A percentile compares a stretch with the other conserved stretches of the same genome.
Conservation (phyloP, 2,113 vertebrate genomes). For the Halichoerus grypus region DNA sequence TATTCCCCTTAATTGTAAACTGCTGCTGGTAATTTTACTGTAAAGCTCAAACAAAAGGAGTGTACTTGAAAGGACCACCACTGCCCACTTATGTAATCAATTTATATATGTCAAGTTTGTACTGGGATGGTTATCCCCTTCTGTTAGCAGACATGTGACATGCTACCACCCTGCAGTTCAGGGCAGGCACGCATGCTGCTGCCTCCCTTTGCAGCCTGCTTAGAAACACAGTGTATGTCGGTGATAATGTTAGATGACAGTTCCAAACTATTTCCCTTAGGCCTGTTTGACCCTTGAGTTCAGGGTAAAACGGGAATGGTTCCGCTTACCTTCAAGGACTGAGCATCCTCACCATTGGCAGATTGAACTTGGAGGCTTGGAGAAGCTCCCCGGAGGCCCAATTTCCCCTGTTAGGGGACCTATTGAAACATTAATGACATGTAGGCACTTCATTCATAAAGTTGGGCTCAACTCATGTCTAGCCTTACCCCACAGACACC, state of each 20-base stretch:
- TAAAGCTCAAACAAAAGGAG: conserved; percentile 89
- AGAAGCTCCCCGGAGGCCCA: not conserved
- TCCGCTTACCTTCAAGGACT: conserved; percentile 73
- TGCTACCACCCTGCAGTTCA: conserved; percentile 87
- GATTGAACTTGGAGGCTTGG: conserved; percentile 55
- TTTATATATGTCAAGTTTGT: conserved; percentile 89
- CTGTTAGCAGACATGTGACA: conserved; percentile 84
- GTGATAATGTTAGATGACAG: conserved; percentile 86
- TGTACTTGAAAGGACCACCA: conserved; percentile 91
- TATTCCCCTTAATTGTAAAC: conserved; percentile 93
- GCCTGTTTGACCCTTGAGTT: conserved; percentile 70
- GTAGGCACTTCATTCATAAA: conserved; percentile 80
- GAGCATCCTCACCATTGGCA: conserved; percentile 60
- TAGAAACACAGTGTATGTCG: conserved; percentile 79
- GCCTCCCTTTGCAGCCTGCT: conserved; percentile 61
- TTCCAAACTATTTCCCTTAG: conserved; percentile 61
- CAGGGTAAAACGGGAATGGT: conserved; percentile 77
- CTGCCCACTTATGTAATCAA: conserved; percentile 90
- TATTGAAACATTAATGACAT: conserved; percentile 54
- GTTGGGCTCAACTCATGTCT: not conserved
- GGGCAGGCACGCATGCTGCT: not conserved
- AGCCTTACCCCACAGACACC: conserved; percentile 43
- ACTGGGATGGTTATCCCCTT: conserved; percentile 87
- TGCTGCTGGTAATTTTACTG: conserved; percentile 92
- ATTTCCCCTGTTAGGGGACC: conserved; percentile 52